Evolutionary conservation across 35 echinoderm and acorn worm genomes (phyloP).

Genomic region (Patiria miniata): DNA sequence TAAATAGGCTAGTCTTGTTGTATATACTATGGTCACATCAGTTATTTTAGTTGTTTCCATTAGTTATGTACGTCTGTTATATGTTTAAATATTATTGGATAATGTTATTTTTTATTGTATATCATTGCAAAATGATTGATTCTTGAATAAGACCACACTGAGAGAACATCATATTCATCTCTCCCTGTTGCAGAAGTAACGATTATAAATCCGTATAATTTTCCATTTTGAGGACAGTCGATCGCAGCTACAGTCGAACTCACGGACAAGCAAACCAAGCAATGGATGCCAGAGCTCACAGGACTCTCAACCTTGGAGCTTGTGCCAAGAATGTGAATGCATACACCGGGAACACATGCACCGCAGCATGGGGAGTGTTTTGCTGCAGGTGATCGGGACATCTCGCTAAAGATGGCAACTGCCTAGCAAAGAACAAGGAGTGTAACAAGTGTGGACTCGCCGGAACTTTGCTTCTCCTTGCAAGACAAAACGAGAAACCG

Average conservation of each 20-base stretch:
- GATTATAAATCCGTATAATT: too few relatives aligned
- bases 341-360: not conserved
- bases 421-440: constrained; percentile 53
- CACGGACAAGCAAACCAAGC: constrained; percentile 38
- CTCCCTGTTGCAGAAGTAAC: too few relatives aligned
- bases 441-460: constrained; percentile 51
- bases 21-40: too few relatives aligned
- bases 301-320: not conserved
- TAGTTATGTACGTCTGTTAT: too few relatives aligned
- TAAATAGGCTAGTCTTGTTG: too few relatives aligned
- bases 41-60: too few relatives aligned
- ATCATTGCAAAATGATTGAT: too few relatives aligned
- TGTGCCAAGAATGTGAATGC: not conserved
- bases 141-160: too few relatives aligned
- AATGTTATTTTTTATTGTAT: too few relatives aligned
- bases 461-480: constrained; percentile 63
- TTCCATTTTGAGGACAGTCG: too few relatives aligned
- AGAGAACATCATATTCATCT: too few relatives aligned
- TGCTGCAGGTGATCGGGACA: constrained; percentile 62
- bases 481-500: constrained; percentile 47
- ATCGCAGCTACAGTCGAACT: constrained; percentile 50
- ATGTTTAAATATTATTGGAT: too few relatives aligned
- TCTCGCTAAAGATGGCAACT: constrained; percentile 53
- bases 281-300: constrained; percentile 6
- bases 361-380: constrained; percentile 38